Conservation (phyloP, 2,113 vertebrate species). For the Petrocephalus microphthalmus region DNA sequence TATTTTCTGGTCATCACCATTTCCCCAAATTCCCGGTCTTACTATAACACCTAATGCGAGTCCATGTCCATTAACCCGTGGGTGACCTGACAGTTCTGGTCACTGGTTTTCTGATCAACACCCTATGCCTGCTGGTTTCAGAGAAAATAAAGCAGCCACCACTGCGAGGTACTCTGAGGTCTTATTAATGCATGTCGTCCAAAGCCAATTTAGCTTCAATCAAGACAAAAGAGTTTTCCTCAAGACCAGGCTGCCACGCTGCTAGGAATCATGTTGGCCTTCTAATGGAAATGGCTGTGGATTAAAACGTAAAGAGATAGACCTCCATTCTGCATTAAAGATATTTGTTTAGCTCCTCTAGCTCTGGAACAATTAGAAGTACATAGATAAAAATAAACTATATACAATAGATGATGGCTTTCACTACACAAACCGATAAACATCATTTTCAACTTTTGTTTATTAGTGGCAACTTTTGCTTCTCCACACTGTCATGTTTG, state of each 20-base stretch:
- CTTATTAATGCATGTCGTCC: conserved; percentile 53
- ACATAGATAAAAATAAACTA: neutral
- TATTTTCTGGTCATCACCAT: neutral
- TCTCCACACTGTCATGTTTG: neutral
- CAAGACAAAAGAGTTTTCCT: conserved; percentile 36
- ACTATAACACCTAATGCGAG: neutral
- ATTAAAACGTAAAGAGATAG: conserved; percentile 41
- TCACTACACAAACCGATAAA: neutral
- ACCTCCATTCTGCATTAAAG: conserved; percentile 23
- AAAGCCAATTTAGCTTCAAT: conserved; percentile 53
- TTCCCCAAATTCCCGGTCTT: neutral
- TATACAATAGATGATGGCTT: neutral
- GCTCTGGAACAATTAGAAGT: neutral
- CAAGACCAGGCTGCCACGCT: conserved; percentile 37
- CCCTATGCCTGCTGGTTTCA: neutral
- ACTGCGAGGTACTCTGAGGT: conserved; percentile 42
- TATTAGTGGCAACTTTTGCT: neutral
- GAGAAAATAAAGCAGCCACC: conserved; percentile 8
- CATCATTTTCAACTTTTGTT: too few relatives aligned
- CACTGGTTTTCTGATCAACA: neutral
- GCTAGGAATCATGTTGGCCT: conserved; percentile 52
- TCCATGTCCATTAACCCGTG: neutral
- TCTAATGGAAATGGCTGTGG: conserved; percentile 47
- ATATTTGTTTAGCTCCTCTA: neutral
- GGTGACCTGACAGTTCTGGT: neutral